phyloP scores from a whole-genome alignment of 2,113 vertebrate species.

The Apteryx owenii region DNA sequence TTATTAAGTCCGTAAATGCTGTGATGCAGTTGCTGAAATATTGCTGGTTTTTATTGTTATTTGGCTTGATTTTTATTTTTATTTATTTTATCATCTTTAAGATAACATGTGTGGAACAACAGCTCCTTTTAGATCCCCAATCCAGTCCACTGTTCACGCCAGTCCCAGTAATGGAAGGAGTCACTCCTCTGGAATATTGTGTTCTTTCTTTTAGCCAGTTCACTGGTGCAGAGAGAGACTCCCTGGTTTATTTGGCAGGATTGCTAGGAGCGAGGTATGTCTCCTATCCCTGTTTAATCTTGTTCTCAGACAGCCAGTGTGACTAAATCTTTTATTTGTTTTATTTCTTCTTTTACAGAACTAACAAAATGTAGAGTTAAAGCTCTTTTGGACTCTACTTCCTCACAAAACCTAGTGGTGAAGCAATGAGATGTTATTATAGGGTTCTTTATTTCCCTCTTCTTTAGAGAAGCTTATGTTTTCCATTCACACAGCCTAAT shows the following conservation, averaged over 20 bases:
- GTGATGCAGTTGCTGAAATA: not conserved
- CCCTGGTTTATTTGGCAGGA: constrained; percentile 87
- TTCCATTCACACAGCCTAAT: not conserved
- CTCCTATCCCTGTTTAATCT: not conserved
- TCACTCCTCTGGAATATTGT: constrained; percentile 83
- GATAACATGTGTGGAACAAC: constrained; percentile 90
- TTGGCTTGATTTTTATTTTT: constrained; percentile 4
- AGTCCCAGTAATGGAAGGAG: constrained; percentile 84
- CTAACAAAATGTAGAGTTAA: not conserved
- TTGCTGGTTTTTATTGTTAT: not conserved
- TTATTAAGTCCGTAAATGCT: not conserved
- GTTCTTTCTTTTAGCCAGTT: constrained; percentile 97
- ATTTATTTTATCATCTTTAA: constrained; percentile 62
- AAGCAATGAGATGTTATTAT: not conserved
- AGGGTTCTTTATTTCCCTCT: not conserved
- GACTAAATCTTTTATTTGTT: not conserved
- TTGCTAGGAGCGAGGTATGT: constrained; percentile 90
- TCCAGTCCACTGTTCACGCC: constrained; percentile 92
- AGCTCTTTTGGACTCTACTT: not conserved
- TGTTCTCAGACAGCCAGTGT: not conserved
- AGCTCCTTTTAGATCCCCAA: constrained; percentile 81
- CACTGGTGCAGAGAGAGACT: constrained; percentile 91
- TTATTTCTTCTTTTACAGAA: not conserved
- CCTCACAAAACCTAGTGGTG: not conserved
- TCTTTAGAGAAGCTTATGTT: not conserved